These are phyloP conservation scores for Emydura subglobosa DNA, from an alignment of 2,113 vertebrate species.

Conservation along the genomic window DNA sequence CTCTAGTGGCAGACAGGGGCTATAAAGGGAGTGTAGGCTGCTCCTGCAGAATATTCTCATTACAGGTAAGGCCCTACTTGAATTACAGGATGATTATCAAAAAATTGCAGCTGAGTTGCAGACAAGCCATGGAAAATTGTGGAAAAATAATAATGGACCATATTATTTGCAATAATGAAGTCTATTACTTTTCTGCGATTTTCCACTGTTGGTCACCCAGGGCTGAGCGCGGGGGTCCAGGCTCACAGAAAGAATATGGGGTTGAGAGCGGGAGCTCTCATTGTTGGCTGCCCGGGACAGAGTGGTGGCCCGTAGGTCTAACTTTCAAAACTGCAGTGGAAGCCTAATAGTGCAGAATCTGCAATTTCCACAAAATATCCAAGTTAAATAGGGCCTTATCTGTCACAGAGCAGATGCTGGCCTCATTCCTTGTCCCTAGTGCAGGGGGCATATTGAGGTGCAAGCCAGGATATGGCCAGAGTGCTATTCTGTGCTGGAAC, in stretches of 20 bases:
- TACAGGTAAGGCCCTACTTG: not conserved
- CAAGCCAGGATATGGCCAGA: not conserved
- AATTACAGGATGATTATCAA: not conserved
- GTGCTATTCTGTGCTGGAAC: not conserved
- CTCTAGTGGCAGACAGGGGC: not conserved
- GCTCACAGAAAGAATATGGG: no score
- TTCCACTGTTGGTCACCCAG: not conserved
- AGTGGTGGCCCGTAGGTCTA: no score
- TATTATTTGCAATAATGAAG: not conserved
- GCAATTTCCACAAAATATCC: not conserved
- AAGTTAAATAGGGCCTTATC: not conserved
- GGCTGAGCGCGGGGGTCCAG: not conserved
- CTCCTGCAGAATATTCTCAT: not conserved
- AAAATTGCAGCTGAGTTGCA: not conserved
- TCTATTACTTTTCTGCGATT: not conserved
- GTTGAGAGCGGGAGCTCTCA: not conserved
- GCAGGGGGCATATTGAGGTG: not conserved
- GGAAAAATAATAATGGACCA: not conserved
- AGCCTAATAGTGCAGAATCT: not conserved
- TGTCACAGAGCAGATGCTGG: not conserved
- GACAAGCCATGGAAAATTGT: not conserved
- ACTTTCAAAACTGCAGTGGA: not conserved
- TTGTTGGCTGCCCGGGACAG: no score
- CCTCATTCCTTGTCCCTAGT: not conserved
- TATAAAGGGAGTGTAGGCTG: not conserved